phyloP scores from a whole-genome alignment of 2,113 vertebrate genomes.

The Holacanthus passer region DNA sequence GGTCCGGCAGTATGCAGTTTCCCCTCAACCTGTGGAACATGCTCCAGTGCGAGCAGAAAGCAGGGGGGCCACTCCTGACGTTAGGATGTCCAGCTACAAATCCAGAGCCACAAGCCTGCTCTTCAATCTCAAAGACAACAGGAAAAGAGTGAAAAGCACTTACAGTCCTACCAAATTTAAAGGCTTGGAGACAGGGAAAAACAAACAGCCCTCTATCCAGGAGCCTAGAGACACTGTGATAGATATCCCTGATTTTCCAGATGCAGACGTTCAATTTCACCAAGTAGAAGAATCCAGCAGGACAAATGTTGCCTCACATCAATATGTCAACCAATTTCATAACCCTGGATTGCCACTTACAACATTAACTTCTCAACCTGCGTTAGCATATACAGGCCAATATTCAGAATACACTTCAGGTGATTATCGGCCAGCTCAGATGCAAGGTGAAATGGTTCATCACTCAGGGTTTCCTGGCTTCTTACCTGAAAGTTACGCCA shows the following conservation, averaged over 20 bases:
- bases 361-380: constrained; percentile 43
- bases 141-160: constrained; percentile 92
- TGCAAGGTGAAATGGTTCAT: constrained; percentile 57
- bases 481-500: constrained; percentile 54
- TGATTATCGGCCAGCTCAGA: constrained; percentile 71
- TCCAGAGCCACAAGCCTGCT: constrained; percentile 91
- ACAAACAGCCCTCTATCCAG: constrained; percentile 70
- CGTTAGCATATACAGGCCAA: constrained; percentile 46
- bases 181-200: constrained; percentile 81
- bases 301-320: constrained; percentile 34
- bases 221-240: constrained; percentile 78
- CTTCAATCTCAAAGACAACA: constrained; percentile 95
- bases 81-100: constrained; percentile 85
- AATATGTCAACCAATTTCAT: constrained; percentile 53
- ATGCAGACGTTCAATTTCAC: constrained; percentile 46
- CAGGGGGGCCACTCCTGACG: constrained; percentile 74
- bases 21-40: constrained; percentile 76
- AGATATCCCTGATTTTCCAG: constrained; percentile 71
- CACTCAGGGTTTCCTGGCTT: constrained; percentile 62
- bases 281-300: constrained; percentile 46
- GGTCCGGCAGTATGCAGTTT: constrained; percentile 64
- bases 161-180: constrained; percentile 89
- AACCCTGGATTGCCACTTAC: constrained; percentile 37
- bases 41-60: constrained; percentile 76
- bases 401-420: constrained; percentile 55